Evolutionary conservation across 1,140 invertebrate species (phyloP).

Genomic region (Brachionus rotundiformis): DNA sequence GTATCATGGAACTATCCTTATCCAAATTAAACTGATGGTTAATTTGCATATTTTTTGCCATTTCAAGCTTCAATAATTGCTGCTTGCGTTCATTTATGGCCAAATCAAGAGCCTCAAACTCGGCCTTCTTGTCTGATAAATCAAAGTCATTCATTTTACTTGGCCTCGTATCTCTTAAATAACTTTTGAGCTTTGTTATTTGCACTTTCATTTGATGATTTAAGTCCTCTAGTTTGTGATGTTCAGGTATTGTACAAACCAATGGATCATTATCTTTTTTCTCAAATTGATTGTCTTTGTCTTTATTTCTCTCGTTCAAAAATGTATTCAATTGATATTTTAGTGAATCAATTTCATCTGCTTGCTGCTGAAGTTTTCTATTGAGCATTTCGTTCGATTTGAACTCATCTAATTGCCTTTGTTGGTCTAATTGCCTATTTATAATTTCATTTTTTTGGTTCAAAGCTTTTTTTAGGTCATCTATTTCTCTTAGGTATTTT

Average conservation of each 20-base stretch:
- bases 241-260: constrained; percentile 47
- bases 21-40: constrained; percentile 17
- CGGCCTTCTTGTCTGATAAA: constrained; percentile 25
- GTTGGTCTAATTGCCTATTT: neutral
- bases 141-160: constrained; percentile 6
- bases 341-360: constrained; percentile 2
- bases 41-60: constrained; percentile 30
- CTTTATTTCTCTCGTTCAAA: neutral
- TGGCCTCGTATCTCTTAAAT: neutral
- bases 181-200: neutral
- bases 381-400: constrained; percentile 23
- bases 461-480: neutral
- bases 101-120: constrained; percentile 48
- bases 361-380: constrained; percentile 8
- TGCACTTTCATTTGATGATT: constrained; percentile 35
- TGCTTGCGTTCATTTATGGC: constrained; percentile 49
- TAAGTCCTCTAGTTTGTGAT: constrained; percentile 48
- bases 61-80: constrained; percentile 26
- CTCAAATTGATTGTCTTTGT: neutral
- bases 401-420: neutral
- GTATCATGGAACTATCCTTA: constrained; percentile 20
- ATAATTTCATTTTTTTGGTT: constrained; percentile 38
- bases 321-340: neutral
- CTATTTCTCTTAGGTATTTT: constrained; percentile 35
- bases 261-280: neutral